These are phyloP conservation scores for Anneissia japonica DNA, from an alignment of 35 echinoderm and acorn worm genomes.

Conservation along the genomic window DNA sequence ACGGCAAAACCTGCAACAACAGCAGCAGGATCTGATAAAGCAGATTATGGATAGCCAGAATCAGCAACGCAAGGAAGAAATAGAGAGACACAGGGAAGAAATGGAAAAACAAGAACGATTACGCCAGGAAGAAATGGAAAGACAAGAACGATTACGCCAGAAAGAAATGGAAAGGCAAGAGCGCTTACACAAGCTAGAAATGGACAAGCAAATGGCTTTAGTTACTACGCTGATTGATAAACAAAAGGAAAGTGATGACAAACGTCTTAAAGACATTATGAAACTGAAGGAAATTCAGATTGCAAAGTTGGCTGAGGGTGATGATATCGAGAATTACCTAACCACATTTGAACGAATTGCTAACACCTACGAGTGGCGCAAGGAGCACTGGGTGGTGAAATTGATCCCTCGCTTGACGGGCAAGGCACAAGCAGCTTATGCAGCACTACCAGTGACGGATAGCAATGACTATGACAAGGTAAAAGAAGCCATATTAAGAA, in stretches of 20 bases:
- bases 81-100: neutral
- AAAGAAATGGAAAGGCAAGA: neutral
- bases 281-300: slow-evolving; percentile 7
- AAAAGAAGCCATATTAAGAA: too few species aligned
- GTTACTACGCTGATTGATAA: neutral
- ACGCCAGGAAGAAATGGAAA: neutral
- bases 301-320: neutral
- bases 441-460: neutral
- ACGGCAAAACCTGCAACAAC: too few species aligned
- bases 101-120: too few species aligned
- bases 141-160: neutral
- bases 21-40: too few species aligned
- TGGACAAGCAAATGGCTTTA: neutral
- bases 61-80: neutral
- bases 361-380: neutral
- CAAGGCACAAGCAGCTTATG: slow-evolving; percentile 19
- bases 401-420: neutral
- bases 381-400: slow-evolving; percentile 8
- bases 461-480: too few species aligned
- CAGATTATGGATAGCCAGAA: too few species aligned
- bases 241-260: neutral
- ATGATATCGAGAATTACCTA: slow-evolving; percentile 15
- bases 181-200: neutral
- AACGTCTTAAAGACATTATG: neutral
- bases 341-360: slow-evolving; percentile 2